These are phyloP conservation scores for Cylas formicarius DNA, from an alignment of 1,140 invertebrate species.

Conservation along the genomic window DNA sequence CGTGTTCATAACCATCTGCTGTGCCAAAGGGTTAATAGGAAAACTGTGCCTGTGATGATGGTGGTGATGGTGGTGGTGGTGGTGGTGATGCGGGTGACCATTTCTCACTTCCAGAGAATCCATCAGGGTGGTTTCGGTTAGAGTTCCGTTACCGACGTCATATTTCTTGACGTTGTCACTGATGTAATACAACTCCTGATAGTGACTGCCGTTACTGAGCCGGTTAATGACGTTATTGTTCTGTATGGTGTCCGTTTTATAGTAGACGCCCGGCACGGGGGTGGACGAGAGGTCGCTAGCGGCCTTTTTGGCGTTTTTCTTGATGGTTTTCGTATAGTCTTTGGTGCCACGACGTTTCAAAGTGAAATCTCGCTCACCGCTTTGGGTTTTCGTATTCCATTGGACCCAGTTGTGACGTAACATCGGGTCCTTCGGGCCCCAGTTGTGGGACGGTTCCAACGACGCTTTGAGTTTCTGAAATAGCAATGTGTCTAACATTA, in stretches of 20 bases:
- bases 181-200: conserved; percentile 19
- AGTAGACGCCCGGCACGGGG: conserved; percentile 11
- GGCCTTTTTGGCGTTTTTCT: conserved; percentile 34
- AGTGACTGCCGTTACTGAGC: conserved; percentile 10
- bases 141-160: neutral
- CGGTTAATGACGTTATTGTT: conserved; percentile 13
- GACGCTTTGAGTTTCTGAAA: conserved; percentile 51
- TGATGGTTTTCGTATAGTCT: conserved; percentile 54
- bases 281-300: conserved; percentile 11
- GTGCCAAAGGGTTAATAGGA: neutral
- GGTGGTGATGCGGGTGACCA: conserved; percentile 16
- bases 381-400: conserved; percentile 40
- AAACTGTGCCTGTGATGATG: conserved; percentile 10
- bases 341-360: conserved; percentile 51
- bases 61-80: conserved; percentile 15
- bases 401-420: conserved; percentile 53
- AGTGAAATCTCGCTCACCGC: conserved; percentile 50
- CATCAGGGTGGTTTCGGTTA: conserved; percentile 6
- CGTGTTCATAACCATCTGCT: conserved; percentile 7
- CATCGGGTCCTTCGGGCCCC: conserved; percentile 56
- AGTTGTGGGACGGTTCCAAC: conserved; percentile 51
- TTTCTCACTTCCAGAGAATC: conserved; percentile 25
- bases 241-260: conserved; percentile 22
- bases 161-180: conserved; percentile 2
- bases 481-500: conserved; percentile 10